These are phyloP conservation scores for Brachyhypopomus gauderio DNA, from an alignment of 2,113 vertebrate genomes.

Conservation along the genomic window DNA sequence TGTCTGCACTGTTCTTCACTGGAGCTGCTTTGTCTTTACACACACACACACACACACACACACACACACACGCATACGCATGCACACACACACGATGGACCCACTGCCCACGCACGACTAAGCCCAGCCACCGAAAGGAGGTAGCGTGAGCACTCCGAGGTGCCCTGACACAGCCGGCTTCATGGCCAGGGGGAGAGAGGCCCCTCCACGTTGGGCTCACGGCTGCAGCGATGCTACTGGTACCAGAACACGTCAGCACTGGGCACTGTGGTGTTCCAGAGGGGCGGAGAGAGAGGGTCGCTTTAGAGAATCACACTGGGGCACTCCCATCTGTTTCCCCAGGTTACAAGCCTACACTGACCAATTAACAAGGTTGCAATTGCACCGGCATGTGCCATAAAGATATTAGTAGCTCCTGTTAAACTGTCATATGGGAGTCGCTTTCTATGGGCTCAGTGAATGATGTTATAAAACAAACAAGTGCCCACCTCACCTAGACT, in stretches of 20 bases:
- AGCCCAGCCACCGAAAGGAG: too few relatives aligned
- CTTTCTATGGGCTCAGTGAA: background rate
- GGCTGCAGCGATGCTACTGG: too few relatives aligned
- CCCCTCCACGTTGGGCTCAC: too few relatives aligned
- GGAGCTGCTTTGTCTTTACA: slow-evolving; percentile 1
- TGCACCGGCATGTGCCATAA: background rate
- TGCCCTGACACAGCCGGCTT: too few relatives aligned
- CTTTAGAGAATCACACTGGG: too few relatives aligned
- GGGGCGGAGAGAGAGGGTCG: too few relatives aligned
- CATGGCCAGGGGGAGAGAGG: too few relatives aligned
- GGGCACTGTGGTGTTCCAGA: too few relatives aligned
- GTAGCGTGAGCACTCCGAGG: too few relatives aligned
- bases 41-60: slow-evolving; percentile 2
- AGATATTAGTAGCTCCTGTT: background rate
- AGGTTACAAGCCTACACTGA: background rate
- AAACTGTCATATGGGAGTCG: background rate
- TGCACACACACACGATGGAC: background rate
- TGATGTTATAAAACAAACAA: slow-evolving; percentile 4
- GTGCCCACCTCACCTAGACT: background rate
- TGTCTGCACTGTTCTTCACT: background rate
- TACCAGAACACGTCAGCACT: too few relatives aligned
- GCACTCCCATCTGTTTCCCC: too few relatives aligned
- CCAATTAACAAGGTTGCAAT: background rate
- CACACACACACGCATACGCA: background rate
- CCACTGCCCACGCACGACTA: too few relatives aligned